These are phyloP conservation scores for Trypoxylon attenuatum DNA, from an alignment of 2,888 invertebrate species.

Conservation along the genomic window DNA sequence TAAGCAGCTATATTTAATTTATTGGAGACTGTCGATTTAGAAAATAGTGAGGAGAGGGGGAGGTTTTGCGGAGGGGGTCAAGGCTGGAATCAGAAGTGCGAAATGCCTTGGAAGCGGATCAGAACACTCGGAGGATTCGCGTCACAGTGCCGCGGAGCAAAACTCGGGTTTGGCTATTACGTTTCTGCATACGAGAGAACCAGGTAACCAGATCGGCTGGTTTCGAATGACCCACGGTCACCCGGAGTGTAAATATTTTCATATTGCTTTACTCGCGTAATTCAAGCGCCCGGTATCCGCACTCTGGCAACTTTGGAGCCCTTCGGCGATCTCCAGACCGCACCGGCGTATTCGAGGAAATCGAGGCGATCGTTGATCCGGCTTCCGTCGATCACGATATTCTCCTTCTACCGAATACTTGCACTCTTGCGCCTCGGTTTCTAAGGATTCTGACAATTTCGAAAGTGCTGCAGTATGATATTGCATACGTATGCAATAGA, in stretches of 20 bases:
- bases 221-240: constrained; percentile 71
- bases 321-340: constrained; percentile 9
- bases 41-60: too few relatives aligned
- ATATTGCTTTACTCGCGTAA: constrained; percentile 71
- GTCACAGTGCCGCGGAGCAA: constrained; percentile 51
- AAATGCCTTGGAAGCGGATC: not conserved
- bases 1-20: too few relatives aligned
- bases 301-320: constrained; percentile 17
- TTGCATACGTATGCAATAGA: too few relatives aligned
- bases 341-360: constrained; percentile 18
- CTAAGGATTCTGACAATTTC: too few relatives aligned
- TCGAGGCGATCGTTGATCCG: constrained; percentile 3
- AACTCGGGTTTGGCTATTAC: constrained; percentile 64
- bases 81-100: not conserved
- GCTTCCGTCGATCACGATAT: too few relatives aligned
- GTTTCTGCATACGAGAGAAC: constrained; percentile 54
- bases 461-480: too few relatives aligned
- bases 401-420: too few relatives aligned
- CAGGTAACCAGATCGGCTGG: constrained; percentile 70
- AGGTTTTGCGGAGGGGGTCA: too few relatives aligned
- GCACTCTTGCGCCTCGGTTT: too few relatives aligned
- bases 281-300: constrained; percentile 56
- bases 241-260: constrained; percentile 72
- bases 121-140: constrained; percentile 11
- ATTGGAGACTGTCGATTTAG: too few relatives aligned